Percentiles rank a stretch among this genome's conserved stretches.
Evolutionary conservation across 2,888 invertebrate species (phyloP).

Genomic region (Axea sp.): DNA sequence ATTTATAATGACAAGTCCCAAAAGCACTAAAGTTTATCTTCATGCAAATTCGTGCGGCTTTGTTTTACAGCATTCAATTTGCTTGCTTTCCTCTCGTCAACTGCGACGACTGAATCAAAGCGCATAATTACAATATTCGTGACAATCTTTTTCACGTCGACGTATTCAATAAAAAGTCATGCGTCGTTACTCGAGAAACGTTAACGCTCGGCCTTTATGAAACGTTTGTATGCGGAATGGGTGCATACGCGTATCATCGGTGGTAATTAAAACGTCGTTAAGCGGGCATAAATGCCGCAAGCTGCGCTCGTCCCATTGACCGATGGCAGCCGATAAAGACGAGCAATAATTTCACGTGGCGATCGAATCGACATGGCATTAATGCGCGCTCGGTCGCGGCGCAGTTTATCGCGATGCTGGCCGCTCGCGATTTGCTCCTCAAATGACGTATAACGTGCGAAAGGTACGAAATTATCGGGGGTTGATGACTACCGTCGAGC

Average conservation of each 20-base stretch:
- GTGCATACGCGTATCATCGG: no score
- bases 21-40: no score
- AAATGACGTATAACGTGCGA: slow-evolving; percentile 56
- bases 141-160: not conserved
- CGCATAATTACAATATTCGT: slow-evolving; percentile 9
- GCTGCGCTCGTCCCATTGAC: slow-evolving; percentile 19
- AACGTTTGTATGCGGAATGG: slow-evolving; percentile 8
- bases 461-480: slow-evolving; percentile 48
- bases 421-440: slow-evolving; percentile 27
- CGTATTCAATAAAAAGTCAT: not conserved
- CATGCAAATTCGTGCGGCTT: no score
- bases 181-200: slow-evolving; percentile 6
- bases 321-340: slow-evolving; percentile 27
- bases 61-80: not conserved
- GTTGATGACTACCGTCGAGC: slow-evolving; percentile 52
- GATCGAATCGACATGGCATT: slow-evolving; percentile 37
- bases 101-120: not conserved
- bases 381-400: slow-evolving; percentile 9
- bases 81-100: not conserved
- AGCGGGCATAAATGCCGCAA: slow-evolving; percentile 30
- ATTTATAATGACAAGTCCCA: no score
- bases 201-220: slow-evolving; percentile 17
- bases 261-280: slow-evolving; percentile 42
- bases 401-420: slow-evolving; percentile 32
- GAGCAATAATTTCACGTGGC: slow-evolving; percentile 42